These are phyloP conservation scores for Mythimna ferrago DNA, from an alignment of 2,888 invertebrate species.

Conservation along the genomic window DNA sequence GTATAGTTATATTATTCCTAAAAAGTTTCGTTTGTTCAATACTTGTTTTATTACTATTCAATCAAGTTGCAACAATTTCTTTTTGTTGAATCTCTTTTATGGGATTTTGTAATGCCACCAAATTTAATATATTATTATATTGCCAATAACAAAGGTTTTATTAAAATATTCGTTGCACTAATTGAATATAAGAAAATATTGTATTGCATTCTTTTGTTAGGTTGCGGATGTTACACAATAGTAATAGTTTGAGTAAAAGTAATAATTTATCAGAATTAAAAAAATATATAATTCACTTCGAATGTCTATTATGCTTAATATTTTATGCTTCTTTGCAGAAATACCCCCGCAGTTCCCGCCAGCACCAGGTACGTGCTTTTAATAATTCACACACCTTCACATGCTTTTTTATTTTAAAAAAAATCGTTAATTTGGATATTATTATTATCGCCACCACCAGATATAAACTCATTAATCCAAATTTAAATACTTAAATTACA, in stretches of 20 bases:
- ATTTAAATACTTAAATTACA: conserved; percentile 3
- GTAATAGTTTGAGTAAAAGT: no score
- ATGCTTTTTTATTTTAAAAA: not conserved
- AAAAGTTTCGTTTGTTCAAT: no score
- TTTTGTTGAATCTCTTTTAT: not conserved
- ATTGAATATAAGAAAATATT: no score
- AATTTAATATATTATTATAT: not conserved
- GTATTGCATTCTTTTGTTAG: no score
- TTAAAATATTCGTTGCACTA: no score
- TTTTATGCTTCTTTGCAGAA: conserved; percentile 30
- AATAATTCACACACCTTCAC: not conserved
- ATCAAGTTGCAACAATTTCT: not conserved
- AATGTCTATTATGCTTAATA: not conserved
- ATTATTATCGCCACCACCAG: not conserved
- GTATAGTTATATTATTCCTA: no score
- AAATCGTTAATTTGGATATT: not conserved
- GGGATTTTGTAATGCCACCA: not conserved
- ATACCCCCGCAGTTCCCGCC: conserved; percentile 30
- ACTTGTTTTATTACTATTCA: no score
- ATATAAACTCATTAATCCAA: not conserved
- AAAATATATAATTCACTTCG: no score
- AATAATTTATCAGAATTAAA: no score
- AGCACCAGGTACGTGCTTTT: conserved; percentile 28
- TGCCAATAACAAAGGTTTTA: no score
- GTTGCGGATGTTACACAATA: no score